Percentiles rank a stretch among this genome's conserved stretches.
These are phyloP conservation scores for Furcula furcula DNA, from an alignment of 2,888 invertebrate genomes.

Conservation along the genomic window DNA sequence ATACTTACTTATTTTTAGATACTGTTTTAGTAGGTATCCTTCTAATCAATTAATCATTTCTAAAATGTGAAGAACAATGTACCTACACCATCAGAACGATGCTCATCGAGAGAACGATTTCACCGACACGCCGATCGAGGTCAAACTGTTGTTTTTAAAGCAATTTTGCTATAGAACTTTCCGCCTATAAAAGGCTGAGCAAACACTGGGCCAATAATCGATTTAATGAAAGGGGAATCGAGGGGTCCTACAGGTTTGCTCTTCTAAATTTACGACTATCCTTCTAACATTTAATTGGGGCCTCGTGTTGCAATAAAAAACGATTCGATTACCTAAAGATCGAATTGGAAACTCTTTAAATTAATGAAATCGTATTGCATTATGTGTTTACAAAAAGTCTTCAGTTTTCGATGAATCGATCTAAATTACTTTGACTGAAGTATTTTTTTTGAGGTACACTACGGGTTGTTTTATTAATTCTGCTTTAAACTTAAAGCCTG, in stretches of 20 bases:
- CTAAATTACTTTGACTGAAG: too few relatives aligned
- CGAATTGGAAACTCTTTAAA: slow-evolving; percentile 55
- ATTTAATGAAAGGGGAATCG: slow-evolving; percentile 75
- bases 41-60: neutral
- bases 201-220: slow-evolving; percentile 66
- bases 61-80: slow-evolving; percentile 2
- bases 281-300: slow-evolving; percentile 70
- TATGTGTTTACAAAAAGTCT: too few relatives aligned
- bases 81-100: too few relatives aligned
- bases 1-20: too few relatives aligned
- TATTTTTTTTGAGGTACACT: too few relatives aligned
- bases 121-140: slow-evolving; percentile 38
- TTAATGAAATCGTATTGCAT: too few relatives aligned
- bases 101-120: slow-evolving; percentile 25
- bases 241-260: slow-evolving; percentile 63
- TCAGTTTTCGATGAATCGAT: too few relatives aligned
- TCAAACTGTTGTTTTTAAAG: slow-evolving; percentile 62
- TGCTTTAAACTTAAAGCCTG: too few relatives aligned
- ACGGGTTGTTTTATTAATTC: too few relatives aligned
- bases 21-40: too few relatives aligned
- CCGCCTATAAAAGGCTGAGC: slow-evolving; percentile 62
- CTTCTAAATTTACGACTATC: slow-evolving; percentile 71
- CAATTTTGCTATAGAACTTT: slow-evolving; percentile 65
- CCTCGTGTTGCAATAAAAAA: slow-evolving; percentile 72
- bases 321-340: slow-evolving; percentile 65